Evolutionary conservation across 2,888 invertebrate genomes (phyloP), one percentile per base, ranked within the genome.

Genomic region (Hirtodrosophila confusa): DNA sequence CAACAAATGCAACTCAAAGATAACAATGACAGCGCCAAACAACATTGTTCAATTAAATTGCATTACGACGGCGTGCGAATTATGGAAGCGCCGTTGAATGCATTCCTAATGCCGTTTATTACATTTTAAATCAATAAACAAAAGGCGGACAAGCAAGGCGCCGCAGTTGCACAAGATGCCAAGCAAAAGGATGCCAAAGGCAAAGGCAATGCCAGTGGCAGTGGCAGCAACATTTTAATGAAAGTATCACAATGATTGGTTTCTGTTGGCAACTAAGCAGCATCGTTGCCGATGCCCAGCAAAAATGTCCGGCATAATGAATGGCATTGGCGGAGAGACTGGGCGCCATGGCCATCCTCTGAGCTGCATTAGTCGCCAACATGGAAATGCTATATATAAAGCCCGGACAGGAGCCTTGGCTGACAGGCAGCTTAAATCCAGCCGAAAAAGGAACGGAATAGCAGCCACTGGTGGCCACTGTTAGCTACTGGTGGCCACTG

Each of bases 241-340:
- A 88, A 84, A 88, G 78, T 86, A 84, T 88, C 87, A 84, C 88
- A 88, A 84, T 86, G 85, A 84, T 88, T 85, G 88, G 88, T 88
- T 86, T 88, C 75, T 70, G 80, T 84, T 75, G 82, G 87, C 80
- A 78, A 86, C 86, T 88, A 79, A 78, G 78, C 78, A 75, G 85
- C 53, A 49, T 29, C 36, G 41, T 44, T 40, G 63, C 64, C 66
- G 64, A 76, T 80, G 82, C 64, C 84, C 84, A 71, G 67, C 70
- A 67, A 71, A 75, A 72, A 79, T 72, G 80, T 76, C 69, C 62
- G 44, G 79, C 82, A 80, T 88, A 84, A 86, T 84, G 88, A 84
- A 84, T 84, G 85, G 87, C 87, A 85, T 75, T 87, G 86, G 85
- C 75, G 69, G 68, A 86, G 80, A 69, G 82, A 87, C 87, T 82